Conservation (phyloP, 2,888 invertebrate genomes). For the Podabrus alpinus region DNA sequence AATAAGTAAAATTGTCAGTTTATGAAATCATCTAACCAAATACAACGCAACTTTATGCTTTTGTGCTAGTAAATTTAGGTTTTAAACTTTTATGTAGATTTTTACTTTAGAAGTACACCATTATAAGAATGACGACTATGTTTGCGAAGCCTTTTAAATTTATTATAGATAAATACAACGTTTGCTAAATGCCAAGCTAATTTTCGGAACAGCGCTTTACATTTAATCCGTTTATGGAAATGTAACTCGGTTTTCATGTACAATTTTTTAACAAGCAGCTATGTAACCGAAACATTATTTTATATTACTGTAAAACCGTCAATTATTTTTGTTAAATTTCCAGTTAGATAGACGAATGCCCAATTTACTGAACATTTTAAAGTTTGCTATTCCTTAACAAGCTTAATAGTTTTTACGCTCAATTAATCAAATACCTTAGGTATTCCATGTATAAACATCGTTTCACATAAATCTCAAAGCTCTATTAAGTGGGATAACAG, state of each 20-base stretch:
- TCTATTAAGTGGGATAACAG: background rate
- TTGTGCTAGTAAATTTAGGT: background rate
- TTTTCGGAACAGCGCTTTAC: background rate
- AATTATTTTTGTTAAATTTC: background rate
- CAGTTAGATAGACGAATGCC: background rate
- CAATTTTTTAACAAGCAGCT: background rate
- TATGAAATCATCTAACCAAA: background rate
- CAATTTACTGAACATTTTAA: background rate
- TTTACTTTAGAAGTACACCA: background rate
- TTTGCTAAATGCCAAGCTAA: background rate
- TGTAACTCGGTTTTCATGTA: background rate
- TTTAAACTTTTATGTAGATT: background rate
- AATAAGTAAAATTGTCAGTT: background rate
- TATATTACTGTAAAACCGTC: background rate
- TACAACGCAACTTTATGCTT: background rate
- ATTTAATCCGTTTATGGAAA: background rate
- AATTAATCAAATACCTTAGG: background rate
- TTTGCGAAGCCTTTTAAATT: background rate
- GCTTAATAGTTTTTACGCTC: background rate
- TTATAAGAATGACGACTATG: background rate
- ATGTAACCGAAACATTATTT: background rate
- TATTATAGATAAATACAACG: background rate
- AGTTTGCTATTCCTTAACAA: background rate
- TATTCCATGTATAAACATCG: background rate
- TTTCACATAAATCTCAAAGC: background rate